Evolutionary conservation across 1,140 invertebrate genomes (phyloP).

Genomic region (Holotrichia oblita): DNA sequence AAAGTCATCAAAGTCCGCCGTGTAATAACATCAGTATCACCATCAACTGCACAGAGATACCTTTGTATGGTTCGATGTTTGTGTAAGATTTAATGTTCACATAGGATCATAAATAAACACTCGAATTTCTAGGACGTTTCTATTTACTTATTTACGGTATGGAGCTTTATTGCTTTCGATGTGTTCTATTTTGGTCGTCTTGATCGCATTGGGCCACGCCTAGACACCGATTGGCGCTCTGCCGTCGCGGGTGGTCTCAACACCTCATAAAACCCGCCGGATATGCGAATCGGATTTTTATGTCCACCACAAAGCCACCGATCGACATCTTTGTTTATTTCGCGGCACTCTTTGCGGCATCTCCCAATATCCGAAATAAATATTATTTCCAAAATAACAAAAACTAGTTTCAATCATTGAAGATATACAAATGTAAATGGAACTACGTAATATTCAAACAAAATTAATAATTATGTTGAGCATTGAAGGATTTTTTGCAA

Average conservation of each 20-base stretch:
- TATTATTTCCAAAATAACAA: too few species aligned
- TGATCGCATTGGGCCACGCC: conserved; percentile 40
- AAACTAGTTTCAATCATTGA: too few species aligned
- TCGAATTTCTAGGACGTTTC: conserved; percentile 59
- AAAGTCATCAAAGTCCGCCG: background rate
- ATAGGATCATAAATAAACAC: conserved; percentile 58
- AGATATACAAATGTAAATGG: too few species aligned
- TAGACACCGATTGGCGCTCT: conserved; percentile 42
- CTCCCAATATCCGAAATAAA: background rate
- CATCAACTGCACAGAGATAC: conserved; percentile 42
- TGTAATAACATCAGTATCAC: conserved; percentile 37
- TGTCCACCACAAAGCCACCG: conserved; percentile 33
- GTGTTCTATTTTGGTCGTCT: conserved; percentile 53
- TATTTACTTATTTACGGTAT: conserved; percentile 58
- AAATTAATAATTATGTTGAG: too few species aligned
- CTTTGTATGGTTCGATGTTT: conserved; percentile 50
- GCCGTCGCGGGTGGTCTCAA: conserved; percentile 50
- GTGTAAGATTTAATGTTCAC: conserved; percentile 57
- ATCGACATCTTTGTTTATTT: conserved; percentile 24
- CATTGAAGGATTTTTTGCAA: too few species aligned
- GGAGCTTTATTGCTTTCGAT: conserved; percentile 55
- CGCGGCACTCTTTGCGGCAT: background rate
- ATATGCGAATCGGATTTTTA: conserved; percentile 45
- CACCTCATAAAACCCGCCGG: conserved; percentile 45
- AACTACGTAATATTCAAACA: too few species aligned